Percentiles rank a stretch among this genome's conserved stretches.
Conservation (phyloP, 2,113 vertebrate genomes). For the Cynopterus brachyotis region DNA sequence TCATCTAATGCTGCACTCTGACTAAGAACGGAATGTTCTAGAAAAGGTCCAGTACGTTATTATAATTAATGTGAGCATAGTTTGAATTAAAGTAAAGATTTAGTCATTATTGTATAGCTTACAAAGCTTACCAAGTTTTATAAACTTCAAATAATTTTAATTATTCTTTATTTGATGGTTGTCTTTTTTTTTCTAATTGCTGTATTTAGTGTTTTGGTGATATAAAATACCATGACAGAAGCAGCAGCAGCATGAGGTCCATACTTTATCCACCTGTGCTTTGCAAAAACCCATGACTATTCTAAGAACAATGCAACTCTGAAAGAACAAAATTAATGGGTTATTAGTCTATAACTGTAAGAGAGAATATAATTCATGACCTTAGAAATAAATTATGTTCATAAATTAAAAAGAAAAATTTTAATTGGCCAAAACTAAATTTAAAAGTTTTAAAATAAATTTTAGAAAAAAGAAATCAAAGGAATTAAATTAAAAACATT, state of each 20-base stretch:
- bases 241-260: slow-evolving; percentile 67
- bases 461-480: slow-evolving; percentile 39
- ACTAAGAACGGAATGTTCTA: background rate
- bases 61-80: background rate
- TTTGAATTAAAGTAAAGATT: slow-evolving; percentile 21
- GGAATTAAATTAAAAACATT: background rate
- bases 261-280: slow-evolving; percentile 64
- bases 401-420: slow-evolving; percentile 27
- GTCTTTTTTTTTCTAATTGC: slow-evolving; percentile 49
- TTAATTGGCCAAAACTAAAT: background rate
- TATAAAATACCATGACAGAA: slow-evolving; percentile 60
- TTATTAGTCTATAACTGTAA: slow-evolving; percentile 17
- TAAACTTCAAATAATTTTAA: slow-evolving; percentile 32
- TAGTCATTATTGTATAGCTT: slow-evolving; percentile 40
- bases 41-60: background rate
- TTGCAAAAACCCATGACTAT: slow-evolving; percentile 36
- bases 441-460: slow-evolving; percentile 13
- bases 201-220: slow-evolving; percentile 51
- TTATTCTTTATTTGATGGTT: slow-evolving; percentile 4
- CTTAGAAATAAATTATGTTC: slow-evolving; percentile 15
- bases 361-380: slow-evolving; percentile 51
- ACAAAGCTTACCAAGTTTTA: slow-evolving; percentile 4
- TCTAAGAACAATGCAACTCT: slow-evolving; percentile 58
- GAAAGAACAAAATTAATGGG: slow-evolving; percentile 60
- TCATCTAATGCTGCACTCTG: background rate